Evolutionary conservation across 2,888 invertebrate genomes (phyloP), one percentile per base, ranked within the genome.

Genomic region (Trisateles emortualis): DNA sequence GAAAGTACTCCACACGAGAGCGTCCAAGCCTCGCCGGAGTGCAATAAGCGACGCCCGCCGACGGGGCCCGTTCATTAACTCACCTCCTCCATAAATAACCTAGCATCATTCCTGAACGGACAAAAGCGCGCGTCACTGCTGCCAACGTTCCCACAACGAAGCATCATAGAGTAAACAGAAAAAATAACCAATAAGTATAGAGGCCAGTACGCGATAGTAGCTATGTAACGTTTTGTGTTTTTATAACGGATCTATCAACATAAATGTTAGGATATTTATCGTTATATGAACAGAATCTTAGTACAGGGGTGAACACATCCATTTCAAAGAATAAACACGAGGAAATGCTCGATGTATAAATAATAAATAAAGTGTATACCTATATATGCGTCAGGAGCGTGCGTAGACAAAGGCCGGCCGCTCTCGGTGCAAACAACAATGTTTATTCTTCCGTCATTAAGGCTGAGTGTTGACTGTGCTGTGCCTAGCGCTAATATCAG

Each of bases 361-460:
- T 90, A 90, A 90, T 90, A 87, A 88, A 90, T 87, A 86, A 83
- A 83, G 86, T 80, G 86, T 87, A 86, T 80, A 86, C 86, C 85
- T 88, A 88, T 88, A 88, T 88, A 84, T 83, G 86, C 82, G 85
- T 83, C 76, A 74, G 76, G 80, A 81, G 84, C 82, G 83, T 79
- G 83, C 84, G 84, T 85, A 89, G 89, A 90, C 90, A 90, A 90
- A 88, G 86, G 81, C 78, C 68, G 81, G 63, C 68, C 77, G 83
- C 84, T 82, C 79, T 73, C 72, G 72, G 72, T 72, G 86, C 83
- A 88, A 90, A 88, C 86, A 87, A 73, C 70, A 76, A 74, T 91
- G 90, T 91, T 91, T 90, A 86, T 88, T 87, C 86, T 86, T 81
- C 79, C 87, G 86, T 91, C 90, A 90, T 92, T 91, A 91, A 83